Base-by-base conservation (phyloP, 2,888 invertebrate genomes). In the Hirudinaria manillensis region DNA sequence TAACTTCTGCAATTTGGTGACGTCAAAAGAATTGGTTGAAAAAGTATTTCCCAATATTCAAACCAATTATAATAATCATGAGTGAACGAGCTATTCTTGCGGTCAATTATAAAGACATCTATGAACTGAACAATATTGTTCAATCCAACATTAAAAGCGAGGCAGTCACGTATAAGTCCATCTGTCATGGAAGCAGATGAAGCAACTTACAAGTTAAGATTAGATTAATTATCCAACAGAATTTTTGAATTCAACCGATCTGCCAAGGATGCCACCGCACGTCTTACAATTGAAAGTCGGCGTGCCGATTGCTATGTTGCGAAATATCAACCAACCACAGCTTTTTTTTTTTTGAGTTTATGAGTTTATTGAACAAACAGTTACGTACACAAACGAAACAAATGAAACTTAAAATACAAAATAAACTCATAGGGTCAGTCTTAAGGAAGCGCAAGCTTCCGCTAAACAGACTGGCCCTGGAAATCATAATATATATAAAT, bases 371-470 rank as follows among this genome's bases (percentile, higher is more conserved):
- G n/a, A n/a, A n/a, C n/a, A n/a, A n/a, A n/a, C n/a, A n/a, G n/a
- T n/a, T n/a, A n/a, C n/a, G n/a, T n/a, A n/a, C n/a, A n/a, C n/a
- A n/a, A n/a, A n/a, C n/a, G n/a, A n/a, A n/a, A n/a, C n/a, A n/a
- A n/a, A n/a, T n/a, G n/a, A n/a, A n/a, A n/a, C n/a, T n/a, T n/a
- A n/a, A n/a, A n/a, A n/a, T n/a, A n/a, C n/a, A n/a, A n/a, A n/a
- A n/a, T n/a, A n/a, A n/a, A n/a, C n/a, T n/a, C n/a, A n/a, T n/a
- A n/a, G n/a, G n/a, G n/a, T n/a, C n/a, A n/a, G n/a, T n/a, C n/a
- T n/a, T n/a, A n/a, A n/a, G 81, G 72, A 82, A 82, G 71, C 80
- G 80, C 70, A 80, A 77, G 24, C 32, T 53, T n/a, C n/a, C n/a
- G n/a, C n/a, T n/a, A n/a, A n/a, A n/a, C n/a, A n/a, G n/a, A n/a